Percentiles rank a stretch among this genome's conserved stretches.
Evolutionary conservation across 1,140 invertebrate species (phyloP).

Genomic region (Drosophila jambulina): DNA sequence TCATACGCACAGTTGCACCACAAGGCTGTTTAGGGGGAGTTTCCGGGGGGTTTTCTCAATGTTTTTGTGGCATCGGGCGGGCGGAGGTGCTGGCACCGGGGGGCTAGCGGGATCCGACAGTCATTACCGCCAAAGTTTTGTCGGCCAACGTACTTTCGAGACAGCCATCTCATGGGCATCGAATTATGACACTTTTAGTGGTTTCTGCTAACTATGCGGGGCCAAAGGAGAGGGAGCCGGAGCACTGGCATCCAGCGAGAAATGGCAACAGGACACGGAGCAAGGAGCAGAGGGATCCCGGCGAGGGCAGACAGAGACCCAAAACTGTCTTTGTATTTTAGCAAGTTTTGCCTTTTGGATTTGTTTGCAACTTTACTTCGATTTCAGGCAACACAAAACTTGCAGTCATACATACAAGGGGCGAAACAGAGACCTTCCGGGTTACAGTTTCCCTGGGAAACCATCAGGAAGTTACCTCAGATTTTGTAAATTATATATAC

Average conservation of each 20-base stretch:
- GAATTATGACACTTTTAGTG: constrained; percentile 85
- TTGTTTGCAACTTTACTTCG: constrained; percentile 79
- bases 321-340: constrained; percentile 61
- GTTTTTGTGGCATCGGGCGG: not conserved
- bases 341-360: constrained; percentile 63
- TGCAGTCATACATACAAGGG: constrained; percentile 1
- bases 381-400: constrained; percentile 68
- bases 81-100: too few species aligned
- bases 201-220: constrained; percentile 76
- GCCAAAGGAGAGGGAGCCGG: not conserved
- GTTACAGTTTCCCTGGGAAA: not conserved
- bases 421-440: not conserved
- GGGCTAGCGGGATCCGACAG: constrained; percentile 29
- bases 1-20: constrained; percentile 61
- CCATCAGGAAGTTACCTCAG: not conserved
- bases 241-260: constrained; percentile 9
- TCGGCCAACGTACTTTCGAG: constrained; percentile 75
- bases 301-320: constrained; percentile 21
- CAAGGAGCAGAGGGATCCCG: constrained; percentile 10
- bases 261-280: constrained; percentile 12
- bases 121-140: constrained; percentile 78
- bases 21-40: constrained; percentile 4
- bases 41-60: not conserved
- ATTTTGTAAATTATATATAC: too few species aligned
- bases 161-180: constrained; percentile 84